A percentile compares a stretch with the other conserved stretches of the same genome.
phyloP scores from a whole-genome alignment of 2,797 vertebrate species.

The Podarcis siculus region DNA sequence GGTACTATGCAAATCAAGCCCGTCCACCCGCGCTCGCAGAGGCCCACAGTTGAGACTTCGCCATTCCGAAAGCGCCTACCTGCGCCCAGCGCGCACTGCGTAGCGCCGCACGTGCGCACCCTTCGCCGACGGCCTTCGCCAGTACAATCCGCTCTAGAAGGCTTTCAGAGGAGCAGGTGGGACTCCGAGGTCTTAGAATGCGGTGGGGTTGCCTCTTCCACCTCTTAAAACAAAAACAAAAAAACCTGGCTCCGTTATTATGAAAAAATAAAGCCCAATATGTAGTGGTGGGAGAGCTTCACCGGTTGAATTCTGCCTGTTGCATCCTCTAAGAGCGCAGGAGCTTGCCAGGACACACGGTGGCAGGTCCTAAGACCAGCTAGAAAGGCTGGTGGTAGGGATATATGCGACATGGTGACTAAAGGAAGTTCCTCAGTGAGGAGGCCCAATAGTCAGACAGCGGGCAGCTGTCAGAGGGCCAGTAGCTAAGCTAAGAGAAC shows the following conservation, averaged over 20 bases:
- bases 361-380: not conserved
- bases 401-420: too few relatives aligned
- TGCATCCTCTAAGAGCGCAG: not conserved
- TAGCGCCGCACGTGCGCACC: not conserved
- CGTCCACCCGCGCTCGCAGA: rapidly evolving
- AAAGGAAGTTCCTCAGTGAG: not conserved
- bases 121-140: not conserved
- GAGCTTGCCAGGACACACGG: not conserved
- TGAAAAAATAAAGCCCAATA: not conserved
- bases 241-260: not conserved
- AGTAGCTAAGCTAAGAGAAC: not conserved
- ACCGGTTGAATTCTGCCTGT: not conserved
- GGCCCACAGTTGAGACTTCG: not conserved
- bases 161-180: not conserved
- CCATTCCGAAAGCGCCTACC: not conserved
- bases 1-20: too few relatives aligned
- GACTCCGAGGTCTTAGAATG: too few relatives aligned
- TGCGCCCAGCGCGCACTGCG: not conserved
- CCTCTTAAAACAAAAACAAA: too few relatives aligned
- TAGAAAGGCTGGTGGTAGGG: not conserved
- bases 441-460: not conserved
- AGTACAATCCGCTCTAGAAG: too few relatives aligned
- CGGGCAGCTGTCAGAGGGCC: not conserved
- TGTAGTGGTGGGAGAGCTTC: not conserved
- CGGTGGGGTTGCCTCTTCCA: not conserved